Percentiles rank a stretch among this genome's conserved stretches.
These are phyloP conservation scores for Romanomermis culicivorax DNA, from an alignment of 2,888 invertebrate genomes.

Conservation along the genomic window DNA sequence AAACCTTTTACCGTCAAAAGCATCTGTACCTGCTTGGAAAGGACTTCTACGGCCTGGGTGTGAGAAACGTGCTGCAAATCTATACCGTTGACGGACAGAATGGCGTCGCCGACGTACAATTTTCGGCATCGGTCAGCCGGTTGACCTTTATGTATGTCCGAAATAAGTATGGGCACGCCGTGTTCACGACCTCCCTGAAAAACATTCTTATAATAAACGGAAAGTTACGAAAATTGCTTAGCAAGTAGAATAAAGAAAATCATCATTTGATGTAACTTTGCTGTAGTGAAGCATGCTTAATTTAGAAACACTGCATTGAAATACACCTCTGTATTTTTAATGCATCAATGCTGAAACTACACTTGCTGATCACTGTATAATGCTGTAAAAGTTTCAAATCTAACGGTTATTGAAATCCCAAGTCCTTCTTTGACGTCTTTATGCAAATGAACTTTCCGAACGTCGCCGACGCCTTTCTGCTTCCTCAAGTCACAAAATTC, in stretches of 20 bases:
- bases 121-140: constrained; percentile 52
- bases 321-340: too few species aligned
- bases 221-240: constrained; percentile 3
- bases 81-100: constrained; percentile 53
- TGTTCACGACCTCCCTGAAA: constrained; percentile 59
- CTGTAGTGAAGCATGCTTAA: too few species aligned
- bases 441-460: constrained; percentile 41
- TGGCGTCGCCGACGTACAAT: constrained; percentile 60
- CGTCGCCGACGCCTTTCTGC: constrained; percentile 32
- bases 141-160: constrained; percentile 52
- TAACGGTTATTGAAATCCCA: constrained; percentile 60
- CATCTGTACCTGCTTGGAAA: constrained; percentile 44
- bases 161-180: constrained; percentile 61
- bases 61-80: constrained; percentile 56
- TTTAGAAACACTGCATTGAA: too few species aligned
- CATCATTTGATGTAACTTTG: too few species aligned
- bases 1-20: too few species aligned
- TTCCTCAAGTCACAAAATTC: constrained; percentile 18
- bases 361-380: too few species aligned
- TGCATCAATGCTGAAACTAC: too few species aligned
- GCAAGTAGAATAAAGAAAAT: too few species aligned
- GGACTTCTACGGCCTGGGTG: constrained; percentile 53
- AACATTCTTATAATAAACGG: neutral
- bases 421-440: constrained; percentile 55
- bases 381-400: constrained; percentile 18